Evolutionary conservation across 1,140 invertebrate species (phyloP), one percentile per base, ranked within the genome.

Genomic region (Drosophila teissieri): DNA sequence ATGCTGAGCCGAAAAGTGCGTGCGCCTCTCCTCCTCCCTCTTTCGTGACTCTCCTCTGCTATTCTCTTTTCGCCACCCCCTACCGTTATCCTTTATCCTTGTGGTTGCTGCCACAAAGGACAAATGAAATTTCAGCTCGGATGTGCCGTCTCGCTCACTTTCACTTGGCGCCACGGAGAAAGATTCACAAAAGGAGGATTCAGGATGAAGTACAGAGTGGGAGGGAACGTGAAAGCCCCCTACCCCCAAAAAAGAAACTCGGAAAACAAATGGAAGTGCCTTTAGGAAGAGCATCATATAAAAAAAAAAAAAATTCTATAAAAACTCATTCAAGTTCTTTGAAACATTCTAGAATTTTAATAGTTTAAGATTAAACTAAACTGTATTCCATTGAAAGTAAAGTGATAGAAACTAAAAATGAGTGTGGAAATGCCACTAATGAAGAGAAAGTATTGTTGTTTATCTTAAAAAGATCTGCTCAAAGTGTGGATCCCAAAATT

Each of bases 101-200:
- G 72, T 72, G 56, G 62, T 60, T 34, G 52, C 73, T 44, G 42
- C 57, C 60, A 63, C 53, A 80, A 80, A 61, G 80, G 72, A 83
- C 80, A 83, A 83, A 84, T 83, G 80, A 82, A 83, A 83, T 65
- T 79, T 84, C 58, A 82, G 80, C 80, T 75, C 40, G 44, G 27
- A 75, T 57, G n/a, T 65, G 76, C 72, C 40, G 34, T 84, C 80
- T 84, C 80, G 57, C 76, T 84, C 76, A 83, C 80, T 83, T 83
- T 83, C 80, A 83, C 80, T 83, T 84, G 65, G 60, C 51, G 76
- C 55, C 56, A 65, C 53, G 46, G 27, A 14, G 53, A 65, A 67
- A 15, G 57, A 51, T 34, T 12, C 39, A 48, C 58, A 73, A 63
- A 63, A 64, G 42, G 67, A 55, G 67, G 67, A 55, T 48, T 68